Conservation (phyloP, 1,140 invertebrate genomes). For the Doryteuthis pealeii region DNA sequence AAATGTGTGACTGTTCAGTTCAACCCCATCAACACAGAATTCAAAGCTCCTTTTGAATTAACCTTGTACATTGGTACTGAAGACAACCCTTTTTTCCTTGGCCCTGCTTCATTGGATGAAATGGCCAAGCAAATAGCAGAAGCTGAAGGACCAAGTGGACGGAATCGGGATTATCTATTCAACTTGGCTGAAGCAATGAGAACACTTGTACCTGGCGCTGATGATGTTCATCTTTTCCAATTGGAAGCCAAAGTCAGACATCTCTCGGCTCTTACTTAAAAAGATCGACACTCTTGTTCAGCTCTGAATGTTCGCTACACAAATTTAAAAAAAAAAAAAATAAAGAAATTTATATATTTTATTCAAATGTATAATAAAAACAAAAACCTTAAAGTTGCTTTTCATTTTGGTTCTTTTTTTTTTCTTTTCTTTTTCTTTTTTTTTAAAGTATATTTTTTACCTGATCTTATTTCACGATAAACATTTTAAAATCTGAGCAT, state of each 20-base stretch:
- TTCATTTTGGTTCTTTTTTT: neutral
- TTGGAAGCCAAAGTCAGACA: conserved; percentile 65
- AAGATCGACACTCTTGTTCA: no score
- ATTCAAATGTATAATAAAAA: conserved; percentile 9
- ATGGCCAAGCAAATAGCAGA: conserved; percentile 79
- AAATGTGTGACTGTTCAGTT: conserved; percentile 39
- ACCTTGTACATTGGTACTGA: conserved; percentile 82
- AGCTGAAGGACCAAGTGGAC: conserved; percentile 78
- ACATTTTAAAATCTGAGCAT: no score
- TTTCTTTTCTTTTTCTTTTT: no score
- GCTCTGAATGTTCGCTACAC: no score
- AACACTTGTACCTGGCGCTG: conserved; percentile 69
- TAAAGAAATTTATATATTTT: neutral
- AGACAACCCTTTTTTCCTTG: conserved; percentile 73
- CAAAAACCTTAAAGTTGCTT: neutral
- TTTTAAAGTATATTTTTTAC: no score
- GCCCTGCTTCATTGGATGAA: conserved; percentile 69
- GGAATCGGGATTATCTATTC: conserved; percentile 86
- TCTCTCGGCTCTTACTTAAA: neutral
- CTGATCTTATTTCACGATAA: no score
- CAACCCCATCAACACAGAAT: conserved; percentile 31
- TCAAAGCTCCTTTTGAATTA: conserved; percentile 67
- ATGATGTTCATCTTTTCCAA: conserved; percentile 71
- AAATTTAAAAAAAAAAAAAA: no score
- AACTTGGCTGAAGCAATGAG: conserved; percentile 80